Base-by-base conservation (phyloP, 2,113 vertebrate species). In the Sturnus vulgaris region DNA sequence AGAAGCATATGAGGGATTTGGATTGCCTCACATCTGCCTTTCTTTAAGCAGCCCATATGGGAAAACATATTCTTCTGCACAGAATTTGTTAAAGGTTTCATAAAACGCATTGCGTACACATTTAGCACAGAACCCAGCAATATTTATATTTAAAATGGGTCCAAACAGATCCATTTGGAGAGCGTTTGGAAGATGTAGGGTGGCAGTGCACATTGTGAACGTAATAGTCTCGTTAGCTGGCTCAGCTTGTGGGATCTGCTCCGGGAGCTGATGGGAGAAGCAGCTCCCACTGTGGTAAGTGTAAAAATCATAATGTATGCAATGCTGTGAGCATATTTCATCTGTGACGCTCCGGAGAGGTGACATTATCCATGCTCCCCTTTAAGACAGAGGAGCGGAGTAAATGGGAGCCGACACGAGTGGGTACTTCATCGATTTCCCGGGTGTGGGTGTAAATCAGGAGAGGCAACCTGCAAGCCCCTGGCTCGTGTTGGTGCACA, bases 1-100 rank as follows among this genome's bases (percentile, higher is more conserved):
- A 96, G 95, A 88, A 95, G 96, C 91, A 87, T 94, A 83, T 53
- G 88, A 94, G 94, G 91, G 95, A 91, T 97, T 96, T 95, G 92
- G 88, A 95, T 92, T 91, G 70, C 97, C 92, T 96, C 97, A 97
- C 97, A 97, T 97, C 97, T 97, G 97, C 97, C 88, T 96, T 89
- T 73, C 96, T 93, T 93, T 80, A 97, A 95, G 94, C 96, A 93
- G 95, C 94, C 97, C 97, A 97, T 97, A 94, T 97, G 98, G 98
- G 96, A 93, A 97, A 97, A 95, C 97, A 97, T 96, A 98, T 97
- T 97, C 96, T 87, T 97, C 97, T 91, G 95, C 94, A 70, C 88
- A 97, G 97, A 97, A 96, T 96, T 95, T 95, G 93, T 94, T 76
- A 88, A 82, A 94, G 96, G 96, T 90, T 95, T 69, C 65, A 59